These are phyloP conservation scores for Cerceris rybyensis DNA, from an alignment of 2,888 invertebrate genomes.

Conservation along the genomic window DNA sequence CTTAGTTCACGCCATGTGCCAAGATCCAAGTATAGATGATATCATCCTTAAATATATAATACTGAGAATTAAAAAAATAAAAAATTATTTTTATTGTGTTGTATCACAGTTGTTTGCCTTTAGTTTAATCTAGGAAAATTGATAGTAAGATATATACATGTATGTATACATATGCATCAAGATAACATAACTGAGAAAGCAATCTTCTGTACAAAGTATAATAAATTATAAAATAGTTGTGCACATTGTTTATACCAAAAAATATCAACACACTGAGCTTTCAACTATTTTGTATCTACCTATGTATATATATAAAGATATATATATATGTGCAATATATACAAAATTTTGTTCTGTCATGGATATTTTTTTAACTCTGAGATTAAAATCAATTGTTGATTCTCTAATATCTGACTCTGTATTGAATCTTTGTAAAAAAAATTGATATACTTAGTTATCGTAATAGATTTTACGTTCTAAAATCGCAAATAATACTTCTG, in stretches of 20 bases:
- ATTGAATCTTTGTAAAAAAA: slow-evolving; percentile 21
- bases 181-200: slow-evolving; percentile 24
- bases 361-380: slow-evolving; percentile 34
- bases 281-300: slow-evolving; percentile 22
- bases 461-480: slow-evolving; percentile 23
- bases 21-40: slow-evolving; percentile 56
- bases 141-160: background rate
- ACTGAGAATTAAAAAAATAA: slow-evolving; percentile 60
- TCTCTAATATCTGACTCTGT: slow-evolving; percentile 31
- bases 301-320: slow-evolving; percentile 21
- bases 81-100: slow-evolving; percentile 55
- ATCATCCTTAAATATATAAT: slow-evolving; percentile 55
- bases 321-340: slow-evolving; percentile 35
- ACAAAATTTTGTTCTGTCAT: slow-evolving; percentile 54
- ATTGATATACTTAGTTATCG: slow-evolving; percentile 21
- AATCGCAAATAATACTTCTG: slow-evolving; percentile 53
- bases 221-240: slow-evolving; percentile 53
- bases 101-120: slow-evolving; percentile 58
- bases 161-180: slow-evolving; percentile 11
- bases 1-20: slow-evolving; percentile 69
- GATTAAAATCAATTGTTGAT: slow-evolving; percentile 32
- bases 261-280: slow-evolving; percentile 31
- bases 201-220: slow-evolving; percentile 37
- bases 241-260: slow-evolving; percentile 27
- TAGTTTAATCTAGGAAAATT: slow-evolving; percentile 28